A percentile compares a stretch with the other conserved stretches of the same genome.
Conservation (phyloP, 1,140 invertebrate species). For the Nasonia vitripennis region DNA sequence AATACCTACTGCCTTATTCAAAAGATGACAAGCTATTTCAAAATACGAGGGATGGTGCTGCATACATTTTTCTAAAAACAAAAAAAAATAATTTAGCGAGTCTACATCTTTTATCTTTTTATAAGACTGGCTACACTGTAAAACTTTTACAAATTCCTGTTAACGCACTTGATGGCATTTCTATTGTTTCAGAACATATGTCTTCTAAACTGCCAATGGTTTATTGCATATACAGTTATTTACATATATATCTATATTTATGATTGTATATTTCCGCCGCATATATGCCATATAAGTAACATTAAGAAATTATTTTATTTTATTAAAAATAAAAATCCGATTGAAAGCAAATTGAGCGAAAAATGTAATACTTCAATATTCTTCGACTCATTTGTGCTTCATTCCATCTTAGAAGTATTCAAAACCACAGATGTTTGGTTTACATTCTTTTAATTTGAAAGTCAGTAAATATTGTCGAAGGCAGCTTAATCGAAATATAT, state of each 20-base stretch:
- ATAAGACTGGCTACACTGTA: conserved; percentile 37
- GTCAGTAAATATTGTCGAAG: conserved; percentile 15
- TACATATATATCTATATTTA: not conserved
- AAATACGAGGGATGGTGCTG: conserved; percentile 27
- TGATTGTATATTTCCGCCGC: conserved; percentile 40
- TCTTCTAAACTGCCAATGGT: conserved; percentile 66
- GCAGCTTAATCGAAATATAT: conserved; percentile 40
- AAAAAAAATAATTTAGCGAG: not conserved
- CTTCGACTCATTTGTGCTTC: conserved; percentile 29
- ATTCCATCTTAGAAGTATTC: conserved; percentile 51
- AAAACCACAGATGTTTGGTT: conserved; percentile 13
- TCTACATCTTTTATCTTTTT: conserved; percentile 39
- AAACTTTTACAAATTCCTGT: conserved; percentile 34
- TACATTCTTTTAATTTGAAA: conserved; percentile 20
- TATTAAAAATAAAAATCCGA: conserved; percentile 38
- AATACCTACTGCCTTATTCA: conserved; percentile 36
- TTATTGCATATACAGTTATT: conserved; percentile 51
- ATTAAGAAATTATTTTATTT: conserved; percentile 55
- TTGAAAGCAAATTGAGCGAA: conserved; percentile 55
- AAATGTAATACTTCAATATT: conserved; percentile 46
- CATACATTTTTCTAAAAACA: conserved; percentile 19
- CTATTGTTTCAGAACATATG: not conserved
- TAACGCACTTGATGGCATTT: conserved; percentile 47
- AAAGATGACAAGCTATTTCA: conserved; percentile 14
- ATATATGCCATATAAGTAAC: conserved; percentile 48